These are phyloP conservation scores for Myripristis murdjan DNA, from an alignment of 2,797 vertebrate species.

Conservation along the genomic window DNA sequence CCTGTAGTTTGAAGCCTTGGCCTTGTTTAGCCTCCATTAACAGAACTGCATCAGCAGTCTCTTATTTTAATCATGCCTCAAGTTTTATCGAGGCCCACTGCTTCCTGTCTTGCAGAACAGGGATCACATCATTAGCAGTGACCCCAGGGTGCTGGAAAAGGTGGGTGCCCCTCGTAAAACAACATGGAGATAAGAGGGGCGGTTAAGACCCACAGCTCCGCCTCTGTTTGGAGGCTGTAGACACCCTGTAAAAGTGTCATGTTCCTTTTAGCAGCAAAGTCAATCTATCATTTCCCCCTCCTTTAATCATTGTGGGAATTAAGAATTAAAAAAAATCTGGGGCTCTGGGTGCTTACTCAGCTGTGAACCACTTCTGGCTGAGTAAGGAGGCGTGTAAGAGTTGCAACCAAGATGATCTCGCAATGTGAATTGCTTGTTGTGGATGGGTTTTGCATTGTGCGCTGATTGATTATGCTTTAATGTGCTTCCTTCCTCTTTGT, in stretches of 20 bases:
- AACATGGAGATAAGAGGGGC: slow-evolving; percentile 78
- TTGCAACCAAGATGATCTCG: slow-evolving; percentile 47
- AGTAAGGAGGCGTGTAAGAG: slow-evolving; percentile 62
- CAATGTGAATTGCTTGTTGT: slow-evolving; percentile 61
- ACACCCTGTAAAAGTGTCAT: slow-evolving; percentile 85
- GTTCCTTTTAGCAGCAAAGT: slow-evolving; percentile 70
- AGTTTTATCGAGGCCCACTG: slow-evolving; percentile 84
- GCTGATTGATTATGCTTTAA: slow-evolving; percentile 59
- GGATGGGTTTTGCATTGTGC: slow-evolving; percentile 56
- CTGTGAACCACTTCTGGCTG: slow-evolving; percentile 75
- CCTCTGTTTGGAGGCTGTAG: slow-evolving; percentile 77
- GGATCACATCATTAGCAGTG: slow-evolving; percentile 85
- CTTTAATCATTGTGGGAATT: slow-evolving; percentile 79
- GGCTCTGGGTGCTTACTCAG: slow-evolving; percentile 78
- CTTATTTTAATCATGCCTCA: slow-evolving; percentile 82
- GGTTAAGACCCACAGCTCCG: slow-evolving; percentile 75
- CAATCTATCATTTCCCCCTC: slow-evolving; percentile 73
- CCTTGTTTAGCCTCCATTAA: slow-evolving; percentile 79
- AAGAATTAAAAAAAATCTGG: slow-evolving; percentile 58
- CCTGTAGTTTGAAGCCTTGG: slow-evolving; percentile 63
- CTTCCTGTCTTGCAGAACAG: slow-evolving; percentile 79
- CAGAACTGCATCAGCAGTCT: slow-evolving; percentile 72
- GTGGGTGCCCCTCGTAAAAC: slow-evolving; percentile 81
- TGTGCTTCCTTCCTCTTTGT: slow-evolving; percentile 22
- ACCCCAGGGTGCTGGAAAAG: slow-evolving; percentile 81